A percentile compares a stretch with the other conserved stretches of the same genome.
Conservation (phyloP, 2,113 vertebrate species). For the Morphnarchus princeps region DNA sequence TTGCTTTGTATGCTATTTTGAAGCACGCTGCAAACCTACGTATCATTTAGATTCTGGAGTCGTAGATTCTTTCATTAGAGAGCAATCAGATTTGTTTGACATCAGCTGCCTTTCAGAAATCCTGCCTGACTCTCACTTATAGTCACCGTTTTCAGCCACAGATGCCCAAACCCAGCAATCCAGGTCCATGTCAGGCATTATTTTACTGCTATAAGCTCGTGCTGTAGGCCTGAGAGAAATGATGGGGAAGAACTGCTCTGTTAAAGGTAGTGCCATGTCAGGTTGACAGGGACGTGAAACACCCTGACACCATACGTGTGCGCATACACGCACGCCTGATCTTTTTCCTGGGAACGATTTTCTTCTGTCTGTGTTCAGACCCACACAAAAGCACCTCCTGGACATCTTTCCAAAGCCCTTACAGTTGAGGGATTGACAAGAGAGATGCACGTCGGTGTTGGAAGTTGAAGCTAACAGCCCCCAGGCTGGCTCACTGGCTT, state of each 20-base stretch:
- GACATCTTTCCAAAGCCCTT: background rate
- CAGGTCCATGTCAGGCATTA: background rate
- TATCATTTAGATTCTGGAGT: background rate
- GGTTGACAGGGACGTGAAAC: background rate
- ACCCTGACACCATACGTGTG: accelerated
- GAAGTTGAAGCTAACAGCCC: background rate
- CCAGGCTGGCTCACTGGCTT: background rate
- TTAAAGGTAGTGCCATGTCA: background rate
- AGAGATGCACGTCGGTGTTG: no score
- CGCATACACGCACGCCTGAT: accelerated
- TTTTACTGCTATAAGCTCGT: background rate
- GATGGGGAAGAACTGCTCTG: background rate
- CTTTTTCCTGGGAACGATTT: background rate
- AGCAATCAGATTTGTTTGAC: background rate
- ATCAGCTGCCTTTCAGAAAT: background rate
- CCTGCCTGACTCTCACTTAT: background rate
- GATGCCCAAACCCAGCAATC: background rate
- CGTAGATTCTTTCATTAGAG: background rate
- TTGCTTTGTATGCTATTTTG: background rate
- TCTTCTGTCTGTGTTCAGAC: background rate
- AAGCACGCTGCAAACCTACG: background rate
- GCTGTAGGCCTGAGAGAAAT: background rate
- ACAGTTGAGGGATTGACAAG: no score
- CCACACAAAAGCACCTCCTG: background rate
- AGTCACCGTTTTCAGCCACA: background rate